Percentiles rank a stretch among this genome's conserved stretches.
Conservation (phyloP, 1,140 invertebrate species). For the Melanaphis sacchari region DNA sequence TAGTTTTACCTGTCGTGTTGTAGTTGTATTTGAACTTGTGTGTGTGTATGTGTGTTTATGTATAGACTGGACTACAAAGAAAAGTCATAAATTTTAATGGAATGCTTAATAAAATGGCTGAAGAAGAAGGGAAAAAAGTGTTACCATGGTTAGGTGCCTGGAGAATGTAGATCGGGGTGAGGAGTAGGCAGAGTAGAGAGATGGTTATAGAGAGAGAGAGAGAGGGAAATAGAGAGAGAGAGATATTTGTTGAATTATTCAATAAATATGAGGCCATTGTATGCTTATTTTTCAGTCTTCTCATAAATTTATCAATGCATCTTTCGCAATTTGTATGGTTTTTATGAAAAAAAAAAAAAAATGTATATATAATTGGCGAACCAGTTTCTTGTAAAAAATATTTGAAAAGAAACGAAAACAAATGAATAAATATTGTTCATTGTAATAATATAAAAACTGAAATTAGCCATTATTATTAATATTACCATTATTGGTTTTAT, state of each 20-base stretch:
- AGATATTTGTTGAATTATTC: constrained; percentile 60
- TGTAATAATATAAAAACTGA: background rate
- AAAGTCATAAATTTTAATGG: constrained; percentile 56
- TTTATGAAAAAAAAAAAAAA: constrained; percentile 30
- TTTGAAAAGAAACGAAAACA: constrained; percentile 23
- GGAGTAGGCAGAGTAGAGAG: constrained; percentile 7
- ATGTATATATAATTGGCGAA: background rate
- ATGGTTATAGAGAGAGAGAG: constrained; percentile 59
- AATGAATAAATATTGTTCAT: constrained; percentile 27
- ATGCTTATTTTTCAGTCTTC: constrained; percentile 49
- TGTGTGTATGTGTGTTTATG: background rate
- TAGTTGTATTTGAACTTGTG: background rate
- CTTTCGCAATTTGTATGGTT: constrained; percentile 42
- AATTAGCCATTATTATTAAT: constrained; percentile 8
- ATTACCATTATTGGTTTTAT: background rate
- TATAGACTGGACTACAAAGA: constrained; percentile 44
- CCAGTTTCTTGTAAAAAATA: background rate
- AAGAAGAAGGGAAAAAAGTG: constrained; percentile 58
- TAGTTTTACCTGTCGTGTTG: background rate
- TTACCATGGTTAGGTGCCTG: constrained; percentile 44
- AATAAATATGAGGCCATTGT: constrained; percentile 56
- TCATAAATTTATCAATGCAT: constrained; percentile 49
- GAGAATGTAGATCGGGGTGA: constrained; percentile 44
- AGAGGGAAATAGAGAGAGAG: constrained; percentile 62
- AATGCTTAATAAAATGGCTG: constrained; percentile 46